Percentiles rank a stretch among this genome's conserved stretches.
Evolutionary conservation across 2,113 vertebrate genomes (phyloP).

Genomic region (Myiozetetes cayanensis): DNA sequence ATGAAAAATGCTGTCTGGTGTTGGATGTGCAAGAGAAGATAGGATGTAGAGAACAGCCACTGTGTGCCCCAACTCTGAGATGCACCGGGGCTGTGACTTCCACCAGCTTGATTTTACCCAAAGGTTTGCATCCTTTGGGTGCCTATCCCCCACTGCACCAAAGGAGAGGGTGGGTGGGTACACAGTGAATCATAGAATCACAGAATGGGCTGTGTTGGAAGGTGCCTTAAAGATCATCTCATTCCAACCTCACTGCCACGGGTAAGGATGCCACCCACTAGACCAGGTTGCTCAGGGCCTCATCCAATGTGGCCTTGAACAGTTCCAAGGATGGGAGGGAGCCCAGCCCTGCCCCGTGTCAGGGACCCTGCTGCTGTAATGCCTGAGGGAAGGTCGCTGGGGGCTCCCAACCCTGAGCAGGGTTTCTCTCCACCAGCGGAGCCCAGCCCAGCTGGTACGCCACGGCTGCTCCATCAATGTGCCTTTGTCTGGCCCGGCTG

Average conservation of each 20-base stretch:
- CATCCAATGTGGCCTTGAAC: neutral
- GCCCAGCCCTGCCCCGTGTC: accelerated
- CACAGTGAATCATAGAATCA: neutral
- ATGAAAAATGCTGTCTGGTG: neutral
- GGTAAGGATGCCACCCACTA: neutral
- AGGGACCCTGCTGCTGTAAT: neutral
- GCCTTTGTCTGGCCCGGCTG: constrained; percentile 30
- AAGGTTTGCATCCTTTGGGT: neutral
- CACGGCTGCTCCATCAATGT: neutral
- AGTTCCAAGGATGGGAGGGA: neutral
- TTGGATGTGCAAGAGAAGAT: neutral
- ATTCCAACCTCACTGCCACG: neutral
- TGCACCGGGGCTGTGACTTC: neutral
- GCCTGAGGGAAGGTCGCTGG: neutral
- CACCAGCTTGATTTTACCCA: neutral
- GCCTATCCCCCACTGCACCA: neutral
- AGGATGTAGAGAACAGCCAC: neutral
- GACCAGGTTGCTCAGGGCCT: neutral
- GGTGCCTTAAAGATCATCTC: neutral
- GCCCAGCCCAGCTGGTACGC: constrained; percentile 23
- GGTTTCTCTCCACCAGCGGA: neutral
- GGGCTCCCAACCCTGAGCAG: accelerated
- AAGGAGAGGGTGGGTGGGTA: neutral
- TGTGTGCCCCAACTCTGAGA: neutral
- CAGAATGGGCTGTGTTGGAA: neutral